Base-by-base conservation (phyloP, 2,888 invertebrate genomes). In the Clusia tigrina region DNA sequence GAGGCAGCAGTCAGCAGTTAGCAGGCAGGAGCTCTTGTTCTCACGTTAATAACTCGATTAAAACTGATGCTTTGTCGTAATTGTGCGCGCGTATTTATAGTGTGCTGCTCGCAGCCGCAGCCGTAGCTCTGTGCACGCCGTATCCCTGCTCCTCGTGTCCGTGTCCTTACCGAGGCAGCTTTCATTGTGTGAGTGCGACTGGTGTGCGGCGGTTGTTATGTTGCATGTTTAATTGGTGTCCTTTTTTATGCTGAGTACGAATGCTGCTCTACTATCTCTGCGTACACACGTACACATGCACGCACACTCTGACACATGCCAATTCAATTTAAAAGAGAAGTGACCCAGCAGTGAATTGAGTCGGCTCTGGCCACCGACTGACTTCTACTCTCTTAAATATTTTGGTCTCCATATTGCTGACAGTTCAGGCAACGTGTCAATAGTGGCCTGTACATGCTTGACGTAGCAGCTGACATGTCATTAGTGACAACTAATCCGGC, bases 11-110 rank as follows among this genome's bases (percentile, higher is more conserved):
- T 55, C n/a, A 5, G 2, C 18, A 0, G 17, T 32, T n/a, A 2
- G 18, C 17, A 15, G 42, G 46, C 24, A 12, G 20, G n/a, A n/a
- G n/a, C 53, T 23, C 59, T 18, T 67, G 59, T 58, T 68, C 71
- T 67, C 75, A 67, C 73, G 71, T 71, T 76, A 72, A 78, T 72
- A 78, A 78, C 76, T 77, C 78, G 72, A 76, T 79, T 79, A 76
- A 67, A 74, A 83, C 83, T 83, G 83, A 81, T 79, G 77, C 71
- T 67, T 69, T 71, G 73, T 70, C 72, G 74, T 77, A 75, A 74
- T 73, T 75, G 71, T 65, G 73, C 73, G 71, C 76, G 74, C 73
- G 73, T 81, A 78, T 83, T 82, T 83, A 83, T 83, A 83, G 75
- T 69, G n/a, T n/a, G n/a, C n/a, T n/a, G n/a, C n/a, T n/a, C n/a